Percentiles rank a stretch among this genome's conserved stretches.
Conservation (phyloP, 2,888 invertebrate species). For the Eledona agricola region DNA sequence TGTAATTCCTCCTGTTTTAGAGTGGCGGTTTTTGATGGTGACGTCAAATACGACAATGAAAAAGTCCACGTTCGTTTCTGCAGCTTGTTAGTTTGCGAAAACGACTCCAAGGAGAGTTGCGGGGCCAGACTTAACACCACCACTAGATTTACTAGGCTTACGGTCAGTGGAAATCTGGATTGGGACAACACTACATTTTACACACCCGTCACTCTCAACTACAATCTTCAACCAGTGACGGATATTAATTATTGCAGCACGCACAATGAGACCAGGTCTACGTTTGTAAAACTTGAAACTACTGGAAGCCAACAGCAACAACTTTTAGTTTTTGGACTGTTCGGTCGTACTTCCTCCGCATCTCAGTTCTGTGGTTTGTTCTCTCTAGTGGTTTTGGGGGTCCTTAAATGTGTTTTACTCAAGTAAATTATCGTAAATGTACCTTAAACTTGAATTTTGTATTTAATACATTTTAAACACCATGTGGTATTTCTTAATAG, state of each 20-base stretch:
- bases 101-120: slow-evolving; percentile 40
- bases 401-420: no score
- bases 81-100: slow-evolving; percentile 44
- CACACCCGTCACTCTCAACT: slow-evolving; percentile 43
- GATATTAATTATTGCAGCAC: slow-evolving; percentile 37
- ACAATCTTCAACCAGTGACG: slow-evolving; percentile 40
- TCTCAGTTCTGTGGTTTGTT: no score
- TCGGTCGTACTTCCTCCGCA: no score
- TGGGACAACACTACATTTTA: slow-evolving; percentile 33
- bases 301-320: slow-evolving; percentile 1
- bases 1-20: slow-evolving; percentile 23
- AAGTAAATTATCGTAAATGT: no score
- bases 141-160: slow-evolving; percentile 41
- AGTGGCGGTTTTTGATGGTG: slow-evolving; percentile 43
- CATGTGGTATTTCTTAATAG: no score
- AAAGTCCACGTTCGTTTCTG: slow-evolving; percentile 41
- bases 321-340: slow-evolving; percentile 19
- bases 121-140: slow-evolving; percentile 37
- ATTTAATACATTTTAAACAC: no score
- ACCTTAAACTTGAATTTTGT: no score
- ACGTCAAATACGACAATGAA: slow-evolving; percentile 4
- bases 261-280: slow-evolving; percentile 6
- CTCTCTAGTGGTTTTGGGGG: no score
- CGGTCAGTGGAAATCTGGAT: slow-evolving; percentile 37
- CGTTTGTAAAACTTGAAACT: slow-evolving; percentile 3